A percentile compares a stretch with the other conserved stretches of the same genome.
Evolutionary conservation across 2,113 vertebrate species (phyloP).

Genomic region (Hucho hucho): DNA sequence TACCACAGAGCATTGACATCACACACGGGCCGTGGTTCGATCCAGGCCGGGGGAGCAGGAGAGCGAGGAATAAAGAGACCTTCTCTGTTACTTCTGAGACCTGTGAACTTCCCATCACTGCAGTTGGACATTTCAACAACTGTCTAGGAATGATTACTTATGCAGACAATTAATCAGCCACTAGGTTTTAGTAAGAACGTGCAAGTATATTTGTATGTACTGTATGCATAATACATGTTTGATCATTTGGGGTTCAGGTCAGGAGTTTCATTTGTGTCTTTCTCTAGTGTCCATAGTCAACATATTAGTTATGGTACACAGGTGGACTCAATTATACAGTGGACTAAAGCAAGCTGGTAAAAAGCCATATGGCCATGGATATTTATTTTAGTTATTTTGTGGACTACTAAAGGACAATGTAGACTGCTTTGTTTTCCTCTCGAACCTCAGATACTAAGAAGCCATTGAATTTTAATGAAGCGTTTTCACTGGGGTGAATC

Average conservation of each 20-base stretch:
- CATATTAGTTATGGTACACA: background rate
- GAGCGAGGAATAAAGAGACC: background rate
- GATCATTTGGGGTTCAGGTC: background rate
- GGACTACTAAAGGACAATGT: background rate
- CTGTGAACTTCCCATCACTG: background rate
- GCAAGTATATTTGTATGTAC: constrained; percentile 4
- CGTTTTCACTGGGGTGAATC: constrained; percentile 7
- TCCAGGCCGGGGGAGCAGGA: background rate
- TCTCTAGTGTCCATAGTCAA: background rate
- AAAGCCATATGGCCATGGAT: constrained; percentile 41
- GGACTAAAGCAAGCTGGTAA: constrained; percentile 15
- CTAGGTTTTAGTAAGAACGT: background rate
- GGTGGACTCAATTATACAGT: background rate
- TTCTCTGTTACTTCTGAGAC: background rate
- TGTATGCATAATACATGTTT: background rate
- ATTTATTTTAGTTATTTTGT: constrained; percentile 1
- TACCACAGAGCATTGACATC: background rate
- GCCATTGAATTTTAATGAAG: constrained; percentile 8
- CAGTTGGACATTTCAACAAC: background rate
- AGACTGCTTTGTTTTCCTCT: constrained; percentile 1
- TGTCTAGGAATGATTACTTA: background rate
- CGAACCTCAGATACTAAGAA: constrained; percentile 20
- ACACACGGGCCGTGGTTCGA: background rate
- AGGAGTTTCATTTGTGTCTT: background rate
- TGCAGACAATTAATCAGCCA: too few relatives aligned